Percentiles rank a stretch among this genome's conserved stretches.
Conservation (phyloP, 2,797 vertebrate genomes). For the Notoglanidium macrostoma region DNA sequence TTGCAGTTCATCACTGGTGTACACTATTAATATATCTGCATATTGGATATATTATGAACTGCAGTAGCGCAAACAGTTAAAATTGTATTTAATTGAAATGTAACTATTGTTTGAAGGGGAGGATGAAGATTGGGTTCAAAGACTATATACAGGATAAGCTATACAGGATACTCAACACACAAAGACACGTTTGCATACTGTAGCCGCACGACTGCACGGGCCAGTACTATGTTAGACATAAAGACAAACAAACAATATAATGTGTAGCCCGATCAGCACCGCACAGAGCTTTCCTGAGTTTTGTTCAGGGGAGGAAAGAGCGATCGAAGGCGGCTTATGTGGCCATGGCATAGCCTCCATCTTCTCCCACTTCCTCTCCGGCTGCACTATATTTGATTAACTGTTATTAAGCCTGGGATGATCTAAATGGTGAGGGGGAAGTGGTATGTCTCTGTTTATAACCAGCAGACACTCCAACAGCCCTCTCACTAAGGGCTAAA, state of each 20-base stretch:
- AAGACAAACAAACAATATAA: not conserved
- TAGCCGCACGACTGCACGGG: too few species aligned
- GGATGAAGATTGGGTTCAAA: not conserved
- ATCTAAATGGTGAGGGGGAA: conserved; percentile 50
- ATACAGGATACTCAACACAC: not conserved
- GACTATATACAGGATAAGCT: not conserved
- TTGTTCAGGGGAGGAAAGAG: not conserved
- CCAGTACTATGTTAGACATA: not conserved
- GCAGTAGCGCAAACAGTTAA: not conserved
- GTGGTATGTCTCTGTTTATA: not conserved
- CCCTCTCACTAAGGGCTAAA: not conserved
- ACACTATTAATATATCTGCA: not conserved
- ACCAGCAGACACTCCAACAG: not conserved
- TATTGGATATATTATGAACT: not conserved
- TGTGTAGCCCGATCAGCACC: not conserved
- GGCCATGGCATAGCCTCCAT: not conserved
- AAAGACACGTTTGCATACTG: not conserved
- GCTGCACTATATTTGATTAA: conserved; percentile 40
- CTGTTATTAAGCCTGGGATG: conserved; percentile 57
- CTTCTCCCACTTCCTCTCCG: not conserved
- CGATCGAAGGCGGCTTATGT: not conserved
- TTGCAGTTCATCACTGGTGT: not conserved
- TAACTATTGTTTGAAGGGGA: not conserved
- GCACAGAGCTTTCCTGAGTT: not conserved
- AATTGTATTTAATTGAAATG: not conserved